phyloP scores from a whole-genome alignment of 2,797 vertebrate genomes.

The Catostomus latipinnis region DNA sequence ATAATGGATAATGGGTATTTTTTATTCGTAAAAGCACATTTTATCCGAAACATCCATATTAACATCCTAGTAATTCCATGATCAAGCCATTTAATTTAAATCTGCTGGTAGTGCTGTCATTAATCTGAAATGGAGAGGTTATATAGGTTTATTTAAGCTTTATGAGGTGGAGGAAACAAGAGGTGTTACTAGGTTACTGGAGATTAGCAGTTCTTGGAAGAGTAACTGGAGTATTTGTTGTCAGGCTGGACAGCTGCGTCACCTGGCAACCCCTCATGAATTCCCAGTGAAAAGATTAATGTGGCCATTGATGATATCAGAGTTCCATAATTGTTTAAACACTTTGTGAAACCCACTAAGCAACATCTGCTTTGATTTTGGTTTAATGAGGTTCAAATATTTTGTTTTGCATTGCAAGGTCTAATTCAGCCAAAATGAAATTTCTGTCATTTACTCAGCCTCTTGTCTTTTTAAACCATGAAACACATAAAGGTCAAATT shows the following conservation, averaged over 20 bases:
- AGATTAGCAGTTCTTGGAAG: conserved; percentile 42
- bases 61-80: not conserved
- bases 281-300: conserved; percentile 57
- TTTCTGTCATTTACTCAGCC: too few species aligned
- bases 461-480: too few species aligned
- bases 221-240: conserved; percentile 49
- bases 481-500: too few species aligned
- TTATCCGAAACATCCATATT: not conserved
- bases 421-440: too few species aligned
- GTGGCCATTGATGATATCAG: conserved; percentile 47
- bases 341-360: conserved; percentile 1
- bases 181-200: conserved; percentile 56
- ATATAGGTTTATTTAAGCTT: conserved; percentile 52
- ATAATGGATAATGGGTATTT: not conserved
- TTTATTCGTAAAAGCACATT: not conserved
- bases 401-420: not conserved
- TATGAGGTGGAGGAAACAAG: conserved; percentile 54
- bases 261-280: conserved; percentile 62
- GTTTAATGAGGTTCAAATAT: not conserved
- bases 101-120: conserved; percentile 14
- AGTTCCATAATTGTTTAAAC: conserved; percentile 48
- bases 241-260: conserved; percentile 49
- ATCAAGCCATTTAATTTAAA: conserved; percentile 24
- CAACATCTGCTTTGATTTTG: not conserved
- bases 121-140: conserved; percentile 20